Percentiles rank a stretch among this genome's conserved stretches.
phyloP scores from a whole-genome alignment of 1,140 invertebrate genomes.

The Hirudo medicinalis region DNA sequence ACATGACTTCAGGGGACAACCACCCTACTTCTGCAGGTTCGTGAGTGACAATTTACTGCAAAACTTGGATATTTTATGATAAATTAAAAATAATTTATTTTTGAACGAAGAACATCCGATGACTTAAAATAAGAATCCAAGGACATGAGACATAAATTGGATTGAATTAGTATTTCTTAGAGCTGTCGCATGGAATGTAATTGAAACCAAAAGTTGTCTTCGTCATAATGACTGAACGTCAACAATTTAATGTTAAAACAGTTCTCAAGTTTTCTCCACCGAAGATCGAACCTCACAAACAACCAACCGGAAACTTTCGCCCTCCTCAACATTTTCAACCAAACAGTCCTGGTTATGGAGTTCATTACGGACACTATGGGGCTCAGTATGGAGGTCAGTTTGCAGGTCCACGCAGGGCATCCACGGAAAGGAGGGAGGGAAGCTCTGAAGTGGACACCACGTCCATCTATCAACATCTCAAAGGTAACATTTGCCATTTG shows the following conservation, averaged over 20 bases:
- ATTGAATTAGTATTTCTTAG: no score
- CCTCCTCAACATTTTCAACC: slow-evolving; percentile 1
- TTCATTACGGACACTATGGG: slow-evolving; percentile 16
- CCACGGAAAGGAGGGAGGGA: slow-evolving; percentile 27
- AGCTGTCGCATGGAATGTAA: no score
- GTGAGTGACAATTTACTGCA: not conserved
- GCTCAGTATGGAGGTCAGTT: slow-evolving; percentile 17
- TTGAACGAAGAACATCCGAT: no score
- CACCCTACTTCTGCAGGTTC: slow-evolving; percentile 28
- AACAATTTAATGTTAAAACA: no score
- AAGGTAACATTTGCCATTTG: slow-evolving; percentile 10
- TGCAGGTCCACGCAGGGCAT: slow-evolving; percentile 17
- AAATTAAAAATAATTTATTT: not conserved
- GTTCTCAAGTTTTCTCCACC: no score
- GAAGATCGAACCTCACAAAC: not conserved
- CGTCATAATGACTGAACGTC: no score
- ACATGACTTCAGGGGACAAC: slow-evolving; percentile 52
- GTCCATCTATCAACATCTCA: slow-evolving; percentile 22
- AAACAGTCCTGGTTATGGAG: slow-evolving; percentile 19
- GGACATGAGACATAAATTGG: no score
- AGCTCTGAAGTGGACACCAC: slow-evolving; percentile 25
- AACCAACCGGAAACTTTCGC: slow-evolving; percentile 12
- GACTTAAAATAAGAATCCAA: no score
- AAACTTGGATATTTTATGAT: no score
- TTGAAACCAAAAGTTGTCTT: no score